Base-by-base conservation (phyloP, 2,113 vertebrate species). In the Malaclemys terrapin region DNA sequence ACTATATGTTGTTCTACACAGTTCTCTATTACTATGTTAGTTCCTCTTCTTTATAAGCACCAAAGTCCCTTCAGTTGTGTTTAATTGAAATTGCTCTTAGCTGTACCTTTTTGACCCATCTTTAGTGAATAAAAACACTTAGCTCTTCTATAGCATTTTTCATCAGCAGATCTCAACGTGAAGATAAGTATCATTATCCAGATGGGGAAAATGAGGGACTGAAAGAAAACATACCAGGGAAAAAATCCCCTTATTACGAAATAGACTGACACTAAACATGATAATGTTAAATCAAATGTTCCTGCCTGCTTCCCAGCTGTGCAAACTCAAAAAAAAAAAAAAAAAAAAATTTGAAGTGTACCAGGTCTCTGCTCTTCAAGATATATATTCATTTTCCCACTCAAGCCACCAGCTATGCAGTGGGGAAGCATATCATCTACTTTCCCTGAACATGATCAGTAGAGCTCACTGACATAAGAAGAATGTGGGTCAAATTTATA, bases 381-480 rank as follows among this genome's bases (percentile, higher is more conserved):
- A 31, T 50, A 50, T 50, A 20, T 13, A 35, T 29, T 84, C 14
- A 0, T 27, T 42, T 93, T 45, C 75, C 35, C 27, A 2, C 6
- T 54, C 56, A 94, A 88, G 11, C 53, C 53, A 75, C 54, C 95
- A 92, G 94, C 84, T 57, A 84, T 84, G 38, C 82, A 59, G 24
- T 79, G 19, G 35, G 16, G 57, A 91, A 27, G 88, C 31, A 65
- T 65, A 65, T 20, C 86, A 89, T 92, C 93, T 95, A 86, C 75
- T 85, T 90, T 87, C 82, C 57, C 82, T 82, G 14, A 87, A 76
- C 38, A 24, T 85, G 94, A 54, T 89, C 42, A 85, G 49, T 14
- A 93, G 72, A 96, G 31, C 54, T 94, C 29, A 87, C 22, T 95
- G 16, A 17, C 79, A 24, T 29, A 35, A 93, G 57, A 6, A 72